A percentile compares a stretch with the other conserved stretches of the same genome.
phyloP scores from a whole-genome alignment of 2,797 vertebrate species.

The Poeciliopsis paucimaculata region DNA sequence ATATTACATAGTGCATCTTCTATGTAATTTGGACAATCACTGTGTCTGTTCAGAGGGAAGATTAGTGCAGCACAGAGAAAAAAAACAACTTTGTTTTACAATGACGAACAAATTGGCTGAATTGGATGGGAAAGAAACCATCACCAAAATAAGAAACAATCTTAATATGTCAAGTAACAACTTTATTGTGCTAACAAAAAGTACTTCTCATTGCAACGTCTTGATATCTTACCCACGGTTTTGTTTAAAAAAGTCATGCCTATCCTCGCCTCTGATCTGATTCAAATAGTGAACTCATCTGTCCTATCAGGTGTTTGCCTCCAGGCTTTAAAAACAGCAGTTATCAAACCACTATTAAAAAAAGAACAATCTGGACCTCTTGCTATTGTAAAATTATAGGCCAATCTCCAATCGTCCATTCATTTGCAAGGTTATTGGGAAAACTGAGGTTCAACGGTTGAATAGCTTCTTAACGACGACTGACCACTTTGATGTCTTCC shows the following conservation, averaged over 20 bases:
- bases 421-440: not conserved
- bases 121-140: slow-evolving; percentile 47
- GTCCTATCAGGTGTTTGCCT: not conserved
- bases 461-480: not conserved
- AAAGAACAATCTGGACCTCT: not conserved
- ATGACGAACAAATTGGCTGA: slow-evolving; percentile 29
- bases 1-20: slow-evolving; percentile 33
- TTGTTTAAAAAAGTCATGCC: not conserved
- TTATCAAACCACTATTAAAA: not conserved
- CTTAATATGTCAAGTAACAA: not conserved
- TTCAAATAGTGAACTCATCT: not conserved
- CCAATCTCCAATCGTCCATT: not conserved
- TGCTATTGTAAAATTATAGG: not conserved
- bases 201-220: not conserved
- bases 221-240: not conserved
- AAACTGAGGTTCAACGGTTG: not conserved
- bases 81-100: slow-evolving; percentile 4
- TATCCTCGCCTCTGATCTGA: not conserved
- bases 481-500: not conserved
- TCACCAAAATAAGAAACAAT: slow-evolving; percentile 36
- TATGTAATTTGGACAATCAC: slow-evolving; percentile 42
- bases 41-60: slow-evolving; percentile 46
- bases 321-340: not conserved
- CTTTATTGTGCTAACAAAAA: not conserved
- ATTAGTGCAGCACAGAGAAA: slow-evolving; percentile 23